Evolutionary conservation across 1,140 invertebrate genomes (phyloP).

Genomic region (Drosophila triauraria): DNA sequence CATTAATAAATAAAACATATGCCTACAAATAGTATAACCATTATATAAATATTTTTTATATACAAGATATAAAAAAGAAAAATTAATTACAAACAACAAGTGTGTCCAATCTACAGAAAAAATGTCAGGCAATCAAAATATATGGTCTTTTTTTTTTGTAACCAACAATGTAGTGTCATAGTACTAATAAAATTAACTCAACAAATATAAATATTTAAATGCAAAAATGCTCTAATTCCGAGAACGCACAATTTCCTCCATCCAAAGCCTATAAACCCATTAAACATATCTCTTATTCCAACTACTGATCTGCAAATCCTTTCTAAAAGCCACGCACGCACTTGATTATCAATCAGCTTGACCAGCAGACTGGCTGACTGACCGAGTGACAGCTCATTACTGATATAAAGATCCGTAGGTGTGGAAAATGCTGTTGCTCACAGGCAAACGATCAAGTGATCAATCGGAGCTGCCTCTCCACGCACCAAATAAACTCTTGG

Average conservation of each 20-base stretch:
- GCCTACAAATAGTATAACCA: too few species aligned
- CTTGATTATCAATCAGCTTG: slow-evolving; percentile 72
- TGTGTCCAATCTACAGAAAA: too few species aligned
- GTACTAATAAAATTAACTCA: neutral
- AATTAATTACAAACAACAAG: too few species aligned
- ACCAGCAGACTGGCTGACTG: slow-evolving; percentile 28
- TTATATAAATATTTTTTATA: too few species aligned
- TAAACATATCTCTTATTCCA: slow-evolving; percentile 4
- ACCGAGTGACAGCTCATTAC: slow-evolving; percentile 71
- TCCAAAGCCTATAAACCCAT: slow-evolving; percentile 7
- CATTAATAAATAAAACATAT: too few species aligned
- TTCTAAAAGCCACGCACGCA: slow-evolving; percentile 66
- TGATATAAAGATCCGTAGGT: slow-evolving; percentile 61
- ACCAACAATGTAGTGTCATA: neutral
- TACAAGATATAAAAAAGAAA: too few species aligned
- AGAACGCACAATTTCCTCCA: neutral
- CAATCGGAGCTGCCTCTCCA: slow-evolving; percentile 38
- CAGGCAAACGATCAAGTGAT: slow-evolving; percentile 55
- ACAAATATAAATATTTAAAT: neutral
- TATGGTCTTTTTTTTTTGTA: neutral
- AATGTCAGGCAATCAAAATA: neutral
- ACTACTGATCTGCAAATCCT: slow-evolving; percentile 45
- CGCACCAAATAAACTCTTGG: slow-evolving; percentile 38
- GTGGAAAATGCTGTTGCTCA: slow-evolving; percentile 63
- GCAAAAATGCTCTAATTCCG: neutral